These are phyloP conservation scores for Lasiurus borealis DNA, from an alignment of 2,113 vertebrate genomes.

Conservation along the genomic window DNA sequence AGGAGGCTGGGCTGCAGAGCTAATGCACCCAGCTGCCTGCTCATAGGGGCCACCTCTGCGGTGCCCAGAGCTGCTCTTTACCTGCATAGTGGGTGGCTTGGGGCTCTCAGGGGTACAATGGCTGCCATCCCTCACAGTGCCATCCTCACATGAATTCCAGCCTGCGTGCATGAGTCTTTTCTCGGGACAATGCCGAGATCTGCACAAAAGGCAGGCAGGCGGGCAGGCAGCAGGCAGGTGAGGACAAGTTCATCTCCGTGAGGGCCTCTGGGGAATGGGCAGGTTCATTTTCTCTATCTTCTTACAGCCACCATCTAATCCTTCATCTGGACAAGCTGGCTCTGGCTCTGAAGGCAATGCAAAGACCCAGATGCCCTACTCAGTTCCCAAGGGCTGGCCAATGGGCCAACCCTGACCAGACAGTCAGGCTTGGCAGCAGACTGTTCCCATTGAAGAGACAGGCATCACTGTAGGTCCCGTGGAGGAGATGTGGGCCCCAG, in stretches of 20 bases:
- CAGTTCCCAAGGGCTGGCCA: not conserved
- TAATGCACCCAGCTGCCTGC: not conserved
- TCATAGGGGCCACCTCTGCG: rapidly evolving
- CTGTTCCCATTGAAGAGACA: not conserved
- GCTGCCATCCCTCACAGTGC: not conserved
- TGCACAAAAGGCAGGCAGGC: slow-evolving; percentile 44
- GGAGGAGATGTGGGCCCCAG: not conserved
- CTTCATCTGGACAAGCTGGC: not conserved
- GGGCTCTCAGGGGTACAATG: not conserved
- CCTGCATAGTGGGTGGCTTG: not conserved
- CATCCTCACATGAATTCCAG: not conserved
- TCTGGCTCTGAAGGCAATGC: not conserved
- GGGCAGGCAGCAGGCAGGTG: slow-evolving; percentile 2
- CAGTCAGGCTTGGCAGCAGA: not conserved
- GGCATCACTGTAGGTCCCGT: not conserved
- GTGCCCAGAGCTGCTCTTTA: not conserved
- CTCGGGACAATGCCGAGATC: not conserved
- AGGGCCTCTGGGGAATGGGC: not conserved
- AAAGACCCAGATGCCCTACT: not conserved
- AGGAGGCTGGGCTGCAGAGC: not conserved
- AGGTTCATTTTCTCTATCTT: not conserved
- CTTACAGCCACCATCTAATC: not conserved
- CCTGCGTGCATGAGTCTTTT: not conserved
- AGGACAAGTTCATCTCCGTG: slow-evolving; percentile 45
- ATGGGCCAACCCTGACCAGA: not conserved